A percentile compares a stretch with the other conserved stretches of the same genome.
Evolutionary conservation across 1,140 invertebrate genomes (phyloP).

Genomic region (Ladona fulva): DNA sequence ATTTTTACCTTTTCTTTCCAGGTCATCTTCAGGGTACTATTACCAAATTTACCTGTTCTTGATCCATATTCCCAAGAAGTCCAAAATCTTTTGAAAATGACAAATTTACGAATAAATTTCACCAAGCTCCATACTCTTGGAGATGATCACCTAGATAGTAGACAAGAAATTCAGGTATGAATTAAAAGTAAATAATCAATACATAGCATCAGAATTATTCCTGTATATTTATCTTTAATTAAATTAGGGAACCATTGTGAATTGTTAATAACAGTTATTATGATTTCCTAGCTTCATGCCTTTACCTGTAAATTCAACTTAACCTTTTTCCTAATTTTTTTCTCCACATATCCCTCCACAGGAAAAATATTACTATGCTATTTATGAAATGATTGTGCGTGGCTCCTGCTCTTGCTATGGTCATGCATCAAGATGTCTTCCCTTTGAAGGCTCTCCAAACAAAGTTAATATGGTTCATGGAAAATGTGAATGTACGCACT

Average conservation of each 20-base stretch:
- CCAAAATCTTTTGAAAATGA: conserved; percentile 88
- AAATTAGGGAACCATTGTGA: too few species aligned
- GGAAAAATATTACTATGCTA: conserved; percentile 94
- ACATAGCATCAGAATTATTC: too few species aligned
- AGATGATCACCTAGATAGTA: conserved; percentile 80
- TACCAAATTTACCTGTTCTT: conserved; percentile 70
- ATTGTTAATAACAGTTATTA: too few species aligned
- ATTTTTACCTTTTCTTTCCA: conserved; percentile 32
- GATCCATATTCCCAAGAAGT: conserved; percentile 87
- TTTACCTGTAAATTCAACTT: too few species aligned
- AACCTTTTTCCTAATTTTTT: too few species aligned
- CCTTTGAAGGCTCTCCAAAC: conserved; percentile 55
- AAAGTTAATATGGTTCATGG: conserved; percentile 84
- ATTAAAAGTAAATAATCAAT: not conserved
- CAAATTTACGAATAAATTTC: conserved; percentile 88
- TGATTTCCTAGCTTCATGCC: not conserved
- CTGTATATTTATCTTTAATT: too few species aligned
- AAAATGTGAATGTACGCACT: conserved; percentile 87
- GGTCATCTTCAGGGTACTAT: conserved; percentile 83
- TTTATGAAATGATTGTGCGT: conserved; percentile 92
- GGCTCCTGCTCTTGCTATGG: conserved; percentile 99
- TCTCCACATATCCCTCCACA: conserved; percentile 29
- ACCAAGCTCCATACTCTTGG: conserved; percentile 90
- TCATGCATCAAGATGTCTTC: conserved; percentile 90
- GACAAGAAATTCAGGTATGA: conserved; percentile 63